Percentiles rank a stretch among this genome's conserved stretches.
phyloP scores from a whole-genome alignment of 1,140 invertebrate species.

The Trialeurodes vaporariorum region DNA sequence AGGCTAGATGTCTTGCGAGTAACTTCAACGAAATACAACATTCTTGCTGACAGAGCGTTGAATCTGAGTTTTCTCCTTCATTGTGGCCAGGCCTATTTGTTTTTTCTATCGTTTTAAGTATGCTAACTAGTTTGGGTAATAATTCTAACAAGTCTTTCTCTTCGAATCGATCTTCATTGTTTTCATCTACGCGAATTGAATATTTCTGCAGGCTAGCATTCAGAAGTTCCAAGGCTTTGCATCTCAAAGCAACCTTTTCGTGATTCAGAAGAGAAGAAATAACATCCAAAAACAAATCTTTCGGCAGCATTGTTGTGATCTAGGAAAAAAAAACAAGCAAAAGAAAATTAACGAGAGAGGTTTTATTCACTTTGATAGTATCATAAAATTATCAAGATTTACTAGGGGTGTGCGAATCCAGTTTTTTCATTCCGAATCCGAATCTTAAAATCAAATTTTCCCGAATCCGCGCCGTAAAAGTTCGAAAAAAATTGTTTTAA shows the following conservation, averaged over 20 bases:
- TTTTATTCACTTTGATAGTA: too few species aligned
- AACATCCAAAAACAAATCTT: conserved; percentile 61
- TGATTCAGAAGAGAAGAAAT: conserved; percentile 56
- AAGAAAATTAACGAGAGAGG: too few species aligned
- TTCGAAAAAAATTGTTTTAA: too few species aligned
- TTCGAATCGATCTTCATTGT: conserved; percentile 34
- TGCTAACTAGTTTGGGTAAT: conserved; percentile 45
- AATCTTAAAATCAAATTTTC: too few species aligned
- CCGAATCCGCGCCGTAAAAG: too few species aligned
- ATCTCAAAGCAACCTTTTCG: conserved; percentile 50
- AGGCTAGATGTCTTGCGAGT: conserved; percentile 54
- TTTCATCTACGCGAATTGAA: conserved; percentile 27
- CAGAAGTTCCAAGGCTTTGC: conserved; percentile 70
- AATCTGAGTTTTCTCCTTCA: conserved; percentile 30
- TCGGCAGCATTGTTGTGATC: conserved; percentile 60
- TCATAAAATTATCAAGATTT: too few species aligned
- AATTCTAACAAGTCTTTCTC: conserved; percentile 40
- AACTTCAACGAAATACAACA: conserved; percentile 70
- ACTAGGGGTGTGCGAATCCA: too few species aligned
- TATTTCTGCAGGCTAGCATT: conserved; percentile 54
- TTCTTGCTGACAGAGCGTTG: conserved; percentile 54
- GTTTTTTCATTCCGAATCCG: too few species aligned
- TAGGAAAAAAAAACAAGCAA: conserved; percentile 25
- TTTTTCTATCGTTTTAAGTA: conserved; percentile 43
- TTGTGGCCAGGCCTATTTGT: conserved; percentile 33